phyloP scores from a whole-genome alignment of 2,797 vertebrate genomes.

The Thripadectes ignobilis region DNA sequence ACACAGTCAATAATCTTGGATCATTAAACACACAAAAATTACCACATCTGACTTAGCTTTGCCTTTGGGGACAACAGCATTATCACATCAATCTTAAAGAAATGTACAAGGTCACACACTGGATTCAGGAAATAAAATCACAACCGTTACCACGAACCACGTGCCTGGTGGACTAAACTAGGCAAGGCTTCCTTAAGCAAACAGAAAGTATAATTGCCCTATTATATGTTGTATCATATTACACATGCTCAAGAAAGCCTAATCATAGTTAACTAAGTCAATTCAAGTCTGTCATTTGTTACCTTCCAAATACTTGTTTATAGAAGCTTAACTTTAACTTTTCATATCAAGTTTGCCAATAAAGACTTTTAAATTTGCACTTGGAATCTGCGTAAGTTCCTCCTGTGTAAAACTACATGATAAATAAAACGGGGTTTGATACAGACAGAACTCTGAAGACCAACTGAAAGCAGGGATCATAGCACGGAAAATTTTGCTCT shows the following conservation, averaged over 20 bases:
- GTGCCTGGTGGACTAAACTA: neutral
- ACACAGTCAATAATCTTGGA: neutral
- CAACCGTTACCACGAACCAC: neutral
- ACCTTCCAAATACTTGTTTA: neutral
- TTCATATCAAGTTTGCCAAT: neutral
- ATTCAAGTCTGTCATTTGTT: neutral
- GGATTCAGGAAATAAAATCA: neutral
- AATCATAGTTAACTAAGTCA: neutral
- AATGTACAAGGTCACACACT: neutral
- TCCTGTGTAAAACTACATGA: neutral
- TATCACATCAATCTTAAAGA: neutral
- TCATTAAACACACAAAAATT: neutral
- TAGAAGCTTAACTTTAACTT: neutral
- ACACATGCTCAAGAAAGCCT: neutral
- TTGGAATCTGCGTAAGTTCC: neutral
- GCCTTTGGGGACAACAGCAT: neutral
- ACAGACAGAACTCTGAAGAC: neutral
- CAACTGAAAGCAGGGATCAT: neutral
- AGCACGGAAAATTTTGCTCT: neutral
- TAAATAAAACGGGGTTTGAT: neutral
- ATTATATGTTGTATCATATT: neutral
- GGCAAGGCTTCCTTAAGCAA: neutral
- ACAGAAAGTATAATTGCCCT: neutral
- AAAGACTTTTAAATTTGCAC: neutral
- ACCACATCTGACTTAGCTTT: neutral